Base-by-base conservation (phyloP, 2,113 vertebrate genomes). In the Genyomyrus donnyi region DNA sequence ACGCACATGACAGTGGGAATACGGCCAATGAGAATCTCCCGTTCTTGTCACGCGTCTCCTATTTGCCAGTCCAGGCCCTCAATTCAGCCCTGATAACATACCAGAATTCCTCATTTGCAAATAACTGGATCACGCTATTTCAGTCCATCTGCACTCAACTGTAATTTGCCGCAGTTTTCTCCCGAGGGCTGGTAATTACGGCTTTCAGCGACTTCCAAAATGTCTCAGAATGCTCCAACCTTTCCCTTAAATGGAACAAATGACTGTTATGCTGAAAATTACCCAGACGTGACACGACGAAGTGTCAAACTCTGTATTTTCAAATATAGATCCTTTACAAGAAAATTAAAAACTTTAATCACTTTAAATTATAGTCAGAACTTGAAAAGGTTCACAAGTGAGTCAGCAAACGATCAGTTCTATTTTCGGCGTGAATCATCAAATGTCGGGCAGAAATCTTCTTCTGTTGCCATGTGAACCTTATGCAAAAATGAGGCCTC, bases 71-170 rank as follows among this genome's bases (percentile, higher is more conserved):
- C 88, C 6, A 50, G 11, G 21, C 77, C n/a, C 45, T 62, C 39
- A 17, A 21, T 49, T 89, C 80, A 21, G 45, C 48, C 46, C 46
- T 15, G 90, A 93, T 91, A 93, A 92, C 90, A 92, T 92, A 93
- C 89, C 90, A 90, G 91, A 93, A 92, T 94, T 93, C 92, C 94
- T 92, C 92, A 91, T 91, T 92, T 92, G 91, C 92, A 91, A 94
- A 94, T 94, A 94, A 95, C 92, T 94, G 91, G 94, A 95, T 94
- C 91, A 91, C 90, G 90, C 93, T 95, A 94, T 95, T 95, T 95
- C 90, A 91, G 93, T 92, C 90, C 66, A 90, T 92, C 70, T 62
- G 87, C 92, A 91, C 70, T 21, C 91, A 94, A 93, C 92, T 93
- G 93, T 93, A 94, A 95, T 94, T 94, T 94, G 92, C 91, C 92